Evolutionary conservation across 2,797 vertebrate genomes (phyloP), one percentile per base, ranked within the genome.

Genomic region (Enteromius mattozi): DNA sequence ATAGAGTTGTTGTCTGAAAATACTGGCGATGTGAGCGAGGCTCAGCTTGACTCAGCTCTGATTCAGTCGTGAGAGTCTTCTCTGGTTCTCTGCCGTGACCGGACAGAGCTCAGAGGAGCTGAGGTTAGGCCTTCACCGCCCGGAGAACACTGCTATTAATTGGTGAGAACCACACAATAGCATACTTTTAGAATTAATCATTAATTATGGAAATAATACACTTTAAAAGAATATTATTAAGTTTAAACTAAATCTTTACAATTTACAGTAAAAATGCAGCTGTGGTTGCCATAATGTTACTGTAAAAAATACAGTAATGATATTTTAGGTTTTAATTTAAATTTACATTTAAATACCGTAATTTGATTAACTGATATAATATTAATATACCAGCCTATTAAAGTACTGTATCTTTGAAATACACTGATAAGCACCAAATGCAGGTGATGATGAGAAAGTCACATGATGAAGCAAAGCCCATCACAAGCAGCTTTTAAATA

Each of bases 1-100:
- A 37, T 9, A 33, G 13, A 79, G 81, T 51, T 87, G 51, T 80
- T 85, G 72, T n/a, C 47, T 77, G 79, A 84, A 87, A 87, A 82
- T 72, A 88, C 47, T 12, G n/a, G n/a, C 74, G 42, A 45, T 68
- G 63, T 61, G 27, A 65, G 51, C 33, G 51, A 37, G 54, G 70
- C 74, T 37, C 49, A 72, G 12, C 16, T 4, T 85, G 83, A 85
- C 65, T 83, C 83, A 87, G 83, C 35, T 51, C 17, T 24, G 45
- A 63, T 42, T 37, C 56, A 65, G 14, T 42, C 56, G 21, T 77
- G 69, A 76, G 79, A 78, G 69, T 69, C 68, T 75, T 63, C 42
- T 75, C 19, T 54, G 19, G 8, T 54, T n/a, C 21, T 59, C 54
- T 56, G 19, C n/a, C 8, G 54, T 83, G 27, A 51, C 72, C 14